These are phyloP conservation scores for Platorchestia sp. DNA, from an alignment of 1,140 invertebrate species.

Conservation along the genomic window DNA sequence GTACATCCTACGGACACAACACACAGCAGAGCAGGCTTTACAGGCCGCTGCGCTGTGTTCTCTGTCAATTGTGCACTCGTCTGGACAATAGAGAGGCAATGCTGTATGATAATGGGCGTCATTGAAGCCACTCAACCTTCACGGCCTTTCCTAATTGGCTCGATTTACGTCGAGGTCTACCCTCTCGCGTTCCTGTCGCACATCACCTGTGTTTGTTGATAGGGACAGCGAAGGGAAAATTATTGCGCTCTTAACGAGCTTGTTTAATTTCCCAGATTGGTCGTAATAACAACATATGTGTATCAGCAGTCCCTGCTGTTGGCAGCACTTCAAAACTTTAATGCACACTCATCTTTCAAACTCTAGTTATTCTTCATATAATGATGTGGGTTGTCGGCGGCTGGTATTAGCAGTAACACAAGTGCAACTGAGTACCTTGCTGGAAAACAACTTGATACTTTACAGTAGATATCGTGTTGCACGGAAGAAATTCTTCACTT, in stretches of 20 bases:
- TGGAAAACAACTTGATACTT: background rate
- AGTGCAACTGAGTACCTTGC: background rate
- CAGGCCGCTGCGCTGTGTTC: background rate
- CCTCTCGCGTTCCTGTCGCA: too few relatives aligned
- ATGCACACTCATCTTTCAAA: background rate
- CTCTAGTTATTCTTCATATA: background rate
- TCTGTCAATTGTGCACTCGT: background rate
- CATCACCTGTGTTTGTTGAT: background rate
- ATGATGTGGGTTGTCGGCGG: background rate
- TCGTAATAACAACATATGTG: background rate
- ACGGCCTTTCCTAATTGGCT: background rate
- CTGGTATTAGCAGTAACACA: background rate
- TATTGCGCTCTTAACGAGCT: background rate
- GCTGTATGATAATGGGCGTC: background rate
- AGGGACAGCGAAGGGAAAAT: background rate
- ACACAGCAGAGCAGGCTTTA: background rate
- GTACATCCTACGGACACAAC: background rate
- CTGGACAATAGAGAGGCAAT: background rate
- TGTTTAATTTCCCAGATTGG: background rate
- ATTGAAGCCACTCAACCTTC: background rate
- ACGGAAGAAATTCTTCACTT: background rate
- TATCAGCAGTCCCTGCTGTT: background rate
- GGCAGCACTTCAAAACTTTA: background rate
- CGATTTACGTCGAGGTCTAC: background rate
- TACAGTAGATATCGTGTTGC: background rate